Percentiles rank a stretch among this genome's conserved stretches.
phyloP scores from a whole-genome alignment of 2,113 vertebrate genomes.

The Siniperca chuatsi region DNA sequence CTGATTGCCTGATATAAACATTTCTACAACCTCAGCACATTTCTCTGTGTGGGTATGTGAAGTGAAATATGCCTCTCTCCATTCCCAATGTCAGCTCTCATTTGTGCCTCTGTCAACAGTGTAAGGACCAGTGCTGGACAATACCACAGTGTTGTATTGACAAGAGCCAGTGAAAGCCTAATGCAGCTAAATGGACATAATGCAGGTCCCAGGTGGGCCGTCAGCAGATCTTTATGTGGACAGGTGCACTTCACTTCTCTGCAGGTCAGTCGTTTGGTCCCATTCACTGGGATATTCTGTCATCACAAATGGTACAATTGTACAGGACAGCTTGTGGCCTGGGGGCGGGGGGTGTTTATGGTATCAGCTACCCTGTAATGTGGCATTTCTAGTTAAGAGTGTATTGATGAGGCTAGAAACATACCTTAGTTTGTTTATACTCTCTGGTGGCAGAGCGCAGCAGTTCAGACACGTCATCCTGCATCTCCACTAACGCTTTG shows the following conservation, averaged over 20 bases:
- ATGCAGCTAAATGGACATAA: conserved; percentile 72
- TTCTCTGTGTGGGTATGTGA: conserved; percentile 56
- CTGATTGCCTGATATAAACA: conserved; percentile 44
- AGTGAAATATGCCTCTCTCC: conserved; percentile 60
- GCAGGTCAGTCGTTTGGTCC: conserved; percentile 24
- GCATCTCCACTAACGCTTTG: conserved; percentile 98
- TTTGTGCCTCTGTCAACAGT: conserved; percentile 70
- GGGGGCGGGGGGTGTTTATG: neutral
- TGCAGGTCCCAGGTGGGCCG: conserved; percentile 68
- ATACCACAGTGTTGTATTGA: conserved; percentile 59
- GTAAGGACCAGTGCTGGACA: conserved; percentile 64
- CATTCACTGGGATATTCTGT: conserved; percentile 46
- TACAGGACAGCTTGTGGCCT: neutral
- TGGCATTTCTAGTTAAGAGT: neutral
- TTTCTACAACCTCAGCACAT: conserved; percentile 72
- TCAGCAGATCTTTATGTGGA: conserved; percentile 68
- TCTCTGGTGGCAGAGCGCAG: conserved; percentile 89
- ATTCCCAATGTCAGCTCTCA: conserved; percentile 67
- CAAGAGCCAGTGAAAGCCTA: conserved; percentile 66
- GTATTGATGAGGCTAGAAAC: conserved; percentile 10
- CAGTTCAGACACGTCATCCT: conserved; percentile 91
- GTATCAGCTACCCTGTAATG: conserved; percentile 2
- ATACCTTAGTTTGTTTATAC: conserved; percentile 90
- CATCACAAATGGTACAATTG: conserved; percentile 38
- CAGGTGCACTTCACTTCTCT: conserved; percentile 64